A percentile compares a stretch with the other conserved stretches of the same genome.
These are phyloP conservation scores for Toxonevra muliebris DNA, from an alignment of 2,888 invertebrate species.

Conservation along the genomic window DNA sequence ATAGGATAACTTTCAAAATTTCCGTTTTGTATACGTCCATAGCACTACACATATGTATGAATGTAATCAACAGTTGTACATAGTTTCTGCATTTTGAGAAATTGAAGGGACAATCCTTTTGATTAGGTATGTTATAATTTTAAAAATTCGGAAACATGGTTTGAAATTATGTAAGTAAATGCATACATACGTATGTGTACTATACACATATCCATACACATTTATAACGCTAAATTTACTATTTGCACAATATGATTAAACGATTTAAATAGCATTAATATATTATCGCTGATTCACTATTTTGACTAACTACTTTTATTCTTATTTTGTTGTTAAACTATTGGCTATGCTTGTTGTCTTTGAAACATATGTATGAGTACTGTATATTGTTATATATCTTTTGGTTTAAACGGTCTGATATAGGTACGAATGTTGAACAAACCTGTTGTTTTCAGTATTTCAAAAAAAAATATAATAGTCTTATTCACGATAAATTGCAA, in stretches of 20 bases:
- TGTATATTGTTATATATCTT: constrained; percentile 12
- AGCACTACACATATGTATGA: constrained; percentile 22
- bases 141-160: too few relatives aligned
- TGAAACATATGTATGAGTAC: constrained; percentile 10
- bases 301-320: background rate
- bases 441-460: background rate
- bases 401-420: background rate
- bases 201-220: background rate
- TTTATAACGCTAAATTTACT: constrained; percentile 2
- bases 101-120: too few relatives aligned
- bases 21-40: background rate
- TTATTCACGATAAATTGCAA: too few relatives aligned
- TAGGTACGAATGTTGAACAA: background rate
- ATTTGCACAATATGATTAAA: too few relatives aligned
- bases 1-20: too few relatives aligned
- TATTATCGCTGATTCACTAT: too few relatives aligned
- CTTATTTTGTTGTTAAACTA: constrained; percentile 23
- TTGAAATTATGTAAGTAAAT: background rate
- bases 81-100: background rate
- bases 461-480: too few relatives aligned
- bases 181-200: constrained; percentile 3
- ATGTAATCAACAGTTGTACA: constrained; percentile 8
- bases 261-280: too few relatives aligned
- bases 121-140: too few relatives aligned
- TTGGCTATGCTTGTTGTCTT: constrained; percentile 20